phyloP scores from a whole-genome alignment of 2,888 invertebrate genomes.

The Coenonympha glycerion region DNA sequence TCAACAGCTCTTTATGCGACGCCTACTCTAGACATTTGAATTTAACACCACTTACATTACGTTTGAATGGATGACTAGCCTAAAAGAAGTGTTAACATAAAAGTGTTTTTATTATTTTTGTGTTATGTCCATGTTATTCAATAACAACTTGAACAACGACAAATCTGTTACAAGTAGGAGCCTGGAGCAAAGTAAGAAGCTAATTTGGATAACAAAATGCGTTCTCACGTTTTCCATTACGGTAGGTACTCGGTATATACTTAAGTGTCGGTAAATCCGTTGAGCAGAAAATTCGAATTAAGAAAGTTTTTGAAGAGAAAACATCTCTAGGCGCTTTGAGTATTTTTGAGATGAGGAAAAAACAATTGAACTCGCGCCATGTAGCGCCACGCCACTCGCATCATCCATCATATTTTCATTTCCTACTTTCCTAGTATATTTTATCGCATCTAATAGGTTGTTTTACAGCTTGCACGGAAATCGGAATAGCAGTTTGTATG shows the following conservation, averaged over 20 bases:
- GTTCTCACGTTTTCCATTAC: background rate
- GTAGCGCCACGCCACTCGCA: background rate
- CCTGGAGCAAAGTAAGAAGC: background rate
- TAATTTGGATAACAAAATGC: slow-evolving; percentile 3
- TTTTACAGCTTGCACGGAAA: too few relatives aligned
- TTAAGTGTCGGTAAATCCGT: background rate
- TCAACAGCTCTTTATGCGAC: slow-evolving; percentile 1
- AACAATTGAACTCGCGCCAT: background rate
- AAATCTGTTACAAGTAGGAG: slow-evolving; percentile 1
- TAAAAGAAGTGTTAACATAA: slow-evolving; percentile 5
- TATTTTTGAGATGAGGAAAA: too few relatives aligned
- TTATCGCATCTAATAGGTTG: too few relatives aligned
- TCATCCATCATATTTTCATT: slow-evolving; percentile 6
- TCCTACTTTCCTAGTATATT: too few relatives aligned
- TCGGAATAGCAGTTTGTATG: too few relatives aligned
- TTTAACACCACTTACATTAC: slow-evolving; percentile 1
- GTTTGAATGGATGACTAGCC: slow-evolving; percentile 10
- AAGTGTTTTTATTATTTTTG: background rate
- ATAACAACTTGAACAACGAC: background rate
- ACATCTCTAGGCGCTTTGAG: too few relatives aligned
- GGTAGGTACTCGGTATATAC: too few relatives aligned
- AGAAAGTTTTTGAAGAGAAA: background rate
- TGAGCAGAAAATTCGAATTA: background rate
- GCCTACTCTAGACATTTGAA: background rate
- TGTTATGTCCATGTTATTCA: slow-evolving; percentile 4